Evolutionary conservation across 1,140 invertebrate species (phyloP), one percentile per base, ranked within the genome.

Genomic region (Plutomurus gul): DNA sequence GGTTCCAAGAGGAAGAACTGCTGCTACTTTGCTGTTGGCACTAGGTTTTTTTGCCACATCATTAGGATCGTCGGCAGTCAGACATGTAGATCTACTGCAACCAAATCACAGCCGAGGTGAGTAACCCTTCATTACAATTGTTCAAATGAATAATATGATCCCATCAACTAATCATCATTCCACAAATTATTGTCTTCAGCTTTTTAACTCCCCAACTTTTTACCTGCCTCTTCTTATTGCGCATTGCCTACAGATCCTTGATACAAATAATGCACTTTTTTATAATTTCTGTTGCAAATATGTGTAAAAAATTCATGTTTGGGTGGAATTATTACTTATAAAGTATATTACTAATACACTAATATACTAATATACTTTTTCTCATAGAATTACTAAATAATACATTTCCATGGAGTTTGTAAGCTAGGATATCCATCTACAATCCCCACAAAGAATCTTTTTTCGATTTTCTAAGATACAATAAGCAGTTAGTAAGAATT

Each of bases 31-130:
- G 70, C 40, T 72, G 70, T 72, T 72, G 36, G 39, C 70, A 72
- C 18, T 43, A 11, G 77, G 60, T n/a, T 36, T 79, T 79, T 79
- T 79, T 79, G 77, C 77, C 47, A 79, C 36, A 74, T 79, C 77
- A 43, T 74, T 79, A 37, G 76, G 56, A 75, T 33, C 77, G 43
- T 27, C 70, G 33, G n/a, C 36, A 36, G 18, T 27, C 37, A 74
- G 77, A 60, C 43, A 65, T 74, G 71, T 65, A 74, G 77, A 79
- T 30, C 77, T 79, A 0, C 36, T 79, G n/a, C 25, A 37, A 22
- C 36, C 37, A 22, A 77, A 78, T 73, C 37, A 18, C 39, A 25
- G 20, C 22, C 70, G 77, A 75, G 77, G 77, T 79, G 77, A 79
- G 77, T 79, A 79, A 79, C 77, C 77, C 77, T 79, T 56, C 47